A percentile compares a stretch with the other conserved stretches of the same genome.
Evolutionary conservation across 2,797 vertebrate genomes (phyloP).

Genomic region (Alauda arvensis): DNA sequence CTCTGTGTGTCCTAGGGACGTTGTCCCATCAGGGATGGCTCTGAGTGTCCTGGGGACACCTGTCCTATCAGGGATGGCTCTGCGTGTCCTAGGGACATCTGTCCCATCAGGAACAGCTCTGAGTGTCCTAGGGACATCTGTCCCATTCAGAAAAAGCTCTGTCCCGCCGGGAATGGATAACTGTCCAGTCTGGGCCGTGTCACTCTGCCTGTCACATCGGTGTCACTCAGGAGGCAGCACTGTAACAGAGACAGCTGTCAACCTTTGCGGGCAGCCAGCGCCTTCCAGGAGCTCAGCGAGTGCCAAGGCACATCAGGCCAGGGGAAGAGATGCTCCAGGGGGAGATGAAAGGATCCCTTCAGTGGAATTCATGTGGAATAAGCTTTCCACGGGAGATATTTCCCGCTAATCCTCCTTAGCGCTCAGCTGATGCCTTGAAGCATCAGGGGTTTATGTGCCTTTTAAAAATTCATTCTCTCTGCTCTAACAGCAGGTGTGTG

Average conservation of each 20-base stretch:
- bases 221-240: neutral
- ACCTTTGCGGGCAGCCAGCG: neutral
- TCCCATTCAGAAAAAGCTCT: neutral
- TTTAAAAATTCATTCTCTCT: conserved; percentile 48
- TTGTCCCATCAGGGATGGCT: no score
- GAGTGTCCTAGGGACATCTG: no score
- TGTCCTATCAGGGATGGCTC: no score
- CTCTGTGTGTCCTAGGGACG: neutral
- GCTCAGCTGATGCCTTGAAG: conserved; percentile 54
- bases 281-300: conserved; percentile 21
- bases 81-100: no score
- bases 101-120: no score
- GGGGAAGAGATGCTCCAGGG: conserved; percentile 47
- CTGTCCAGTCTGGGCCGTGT: neutral
- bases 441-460: conserved; percentile 38
- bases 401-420: conserved; percentile 56
- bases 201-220: neutral
- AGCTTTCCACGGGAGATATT: conserved; percentile 59
- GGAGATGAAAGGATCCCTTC: conserved; percentile 60
- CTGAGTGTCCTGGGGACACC: no score
- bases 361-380: conserved; percentile 64
- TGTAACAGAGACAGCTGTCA: neutral
- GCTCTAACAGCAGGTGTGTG: neutral
- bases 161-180: neutral
- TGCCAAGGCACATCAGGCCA: conserved; percentile 54